A percentile compares a stretch with the other conserved stretches of the same genome.
Conservation (phyloP, 2,888 invertebrate species). For the Megaustenia siamemsis region DNA sequence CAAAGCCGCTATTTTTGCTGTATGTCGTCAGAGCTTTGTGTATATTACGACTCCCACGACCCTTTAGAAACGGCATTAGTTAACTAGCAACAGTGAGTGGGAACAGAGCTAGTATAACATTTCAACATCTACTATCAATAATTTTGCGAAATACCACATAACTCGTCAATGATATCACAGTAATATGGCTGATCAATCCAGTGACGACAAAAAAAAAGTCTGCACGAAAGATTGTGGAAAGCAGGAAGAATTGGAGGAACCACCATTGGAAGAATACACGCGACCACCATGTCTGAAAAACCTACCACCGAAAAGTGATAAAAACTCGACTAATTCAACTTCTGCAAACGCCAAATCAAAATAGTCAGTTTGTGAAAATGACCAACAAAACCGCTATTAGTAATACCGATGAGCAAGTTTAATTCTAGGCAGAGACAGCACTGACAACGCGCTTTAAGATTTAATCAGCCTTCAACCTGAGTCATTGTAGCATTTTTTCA, state of each 20-base stretch:
- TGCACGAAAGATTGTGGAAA: not conserved
- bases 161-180: not conserved
- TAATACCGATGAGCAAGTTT: too few species aligned
- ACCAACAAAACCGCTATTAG: too few species aligned
- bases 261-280: conserved; percentile 10
- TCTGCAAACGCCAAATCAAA: too few species aligned
- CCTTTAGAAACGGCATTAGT: not conserved
- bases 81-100: not conserved
- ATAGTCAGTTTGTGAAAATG: too few species aligned
- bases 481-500: too few species aligned
- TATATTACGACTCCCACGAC: not conserved
- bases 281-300: conserved; percentile 20
- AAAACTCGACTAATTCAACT: too few species aligned
- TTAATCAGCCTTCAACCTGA: too few species aligned
- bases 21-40: not conserved
- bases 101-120: too few species aligned
- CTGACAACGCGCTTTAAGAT: too few species aligned
- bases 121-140: not conserved
- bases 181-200: not conserved
- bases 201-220: not conserved
- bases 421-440: too few species aligned
- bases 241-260: not conserved
- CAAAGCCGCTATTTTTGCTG: not conserved
- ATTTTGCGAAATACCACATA: too few species aligned
- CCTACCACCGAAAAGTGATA: conserved; percentile 15